Evolutionary conservation across 1,140 invertebrate species (phyloP).

Genomic region (Telenomus remus): DNA sequence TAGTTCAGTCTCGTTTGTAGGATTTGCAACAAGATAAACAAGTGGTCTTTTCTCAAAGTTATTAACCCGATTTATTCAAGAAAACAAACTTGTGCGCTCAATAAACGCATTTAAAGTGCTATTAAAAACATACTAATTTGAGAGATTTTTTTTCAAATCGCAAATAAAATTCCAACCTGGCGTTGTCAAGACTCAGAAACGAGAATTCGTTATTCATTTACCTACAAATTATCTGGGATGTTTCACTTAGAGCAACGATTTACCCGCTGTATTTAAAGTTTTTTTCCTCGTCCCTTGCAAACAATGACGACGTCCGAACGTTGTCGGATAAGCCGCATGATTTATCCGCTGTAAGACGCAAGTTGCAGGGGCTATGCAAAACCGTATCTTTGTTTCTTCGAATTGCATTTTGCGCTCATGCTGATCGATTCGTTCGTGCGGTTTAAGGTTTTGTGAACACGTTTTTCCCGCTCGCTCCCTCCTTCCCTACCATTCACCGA

Average conservation of each 20-base stretch:
- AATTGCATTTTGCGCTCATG: constrained; percentile 28
- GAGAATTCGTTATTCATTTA: constrained; percentile 5
- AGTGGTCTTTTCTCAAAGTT: no score
- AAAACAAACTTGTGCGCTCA: no score
- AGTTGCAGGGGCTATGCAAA: constrained; percentile 30
- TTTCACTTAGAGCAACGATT: constrained; percentile 10
- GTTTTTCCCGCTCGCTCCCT: no score
- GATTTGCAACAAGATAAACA: no score
- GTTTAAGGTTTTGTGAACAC: constrained; percentile 37
- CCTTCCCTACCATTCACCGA: constrained; percentile 1
- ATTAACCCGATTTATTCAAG: no score
- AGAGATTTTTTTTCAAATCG: no score
- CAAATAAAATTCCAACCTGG: no score
- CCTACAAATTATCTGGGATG: constrained; percentile 17
- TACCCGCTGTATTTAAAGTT: constrained; percentile 1
- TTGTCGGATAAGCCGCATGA: constrained; percentile 27
- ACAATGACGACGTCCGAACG: constrained; percentile 23
- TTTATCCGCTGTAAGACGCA: constrained; percentile 34
- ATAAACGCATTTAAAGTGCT: no score
- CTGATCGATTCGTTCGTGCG: constrained; percentile 43
- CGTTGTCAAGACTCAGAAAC: neutral
- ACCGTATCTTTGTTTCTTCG: constrained; percentile 43
- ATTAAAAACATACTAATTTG: no score
- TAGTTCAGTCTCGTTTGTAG: no score
- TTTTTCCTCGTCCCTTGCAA: constrained; percentile 8